These are phyloP conservation scores for Archips xylosteana DNA, from an alignment of 2,888 invertebrate species.

Conservation along the genomic window DNA sequence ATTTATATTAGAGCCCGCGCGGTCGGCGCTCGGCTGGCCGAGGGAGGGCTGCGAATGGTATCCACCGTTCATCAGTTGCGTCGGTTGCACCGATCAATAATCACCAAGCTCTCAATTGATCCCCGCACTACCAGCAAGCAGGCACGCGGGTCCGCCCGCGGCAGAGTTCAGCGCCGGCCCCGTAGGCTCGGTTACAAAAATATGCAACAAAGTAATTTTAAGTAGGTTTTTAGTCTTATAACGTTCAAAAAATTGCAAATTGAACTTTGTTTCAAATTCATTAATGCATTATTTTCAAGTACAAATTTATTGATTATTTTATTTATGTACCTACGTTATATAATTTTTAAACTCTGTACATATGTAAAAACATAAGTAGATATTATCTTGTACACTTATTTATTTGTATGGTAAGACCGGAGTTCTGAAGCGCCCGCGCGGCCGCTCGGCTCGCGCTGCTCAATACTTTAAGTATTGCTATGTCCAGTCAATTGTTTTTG, in stretches of 20 bases:
- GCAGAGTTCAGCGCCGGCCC: conserved; percentile 53
- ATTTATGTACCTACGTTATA: conserved; percentile 77
- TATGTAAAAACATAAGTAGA: conserved; percentile 81
- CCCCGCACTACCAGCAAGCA: too few species aligned
- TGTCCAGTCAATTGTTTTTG: conserved; percentile 44
- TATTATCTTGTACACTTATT: conserved; percentile 74
- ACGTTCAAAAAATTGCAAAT: conserved; percentile 68
- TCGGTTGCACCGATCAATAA: too few species aligned
- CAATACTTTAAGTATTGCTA: conserved; percentile 8
- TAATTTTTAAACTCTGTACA: conserved; percentile 76
- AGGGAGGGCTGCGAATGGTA: too few species aligned
- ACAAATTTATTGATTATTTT: conserved; percentile 79
- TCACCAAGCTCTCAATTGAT: too few species aligned
- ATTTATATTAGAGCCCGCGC: conserved; percentile 65
- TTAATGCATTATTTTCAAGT: conserved; percentile 74
- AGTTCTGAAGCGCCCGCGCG: conserved; percentile 50
- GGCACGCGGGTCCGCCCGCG: conserved; percentile 5
- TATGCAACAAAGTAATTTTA: conserved; percentile 79
- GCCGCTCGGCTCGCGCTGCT: not conserved
- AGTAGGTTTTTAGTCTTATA: conserved; percentile 75
- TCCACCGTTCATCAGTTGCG: too few species aligned
- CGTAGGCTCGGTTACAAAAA: conserved; percentile 63
- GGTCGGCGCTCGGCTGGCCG: conserved; percentile 53
- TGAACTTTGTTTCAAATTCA: conserved; percentile 69
- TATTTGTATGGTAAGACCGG: conserved; percentile 79